These are phyloP conservation scores for Tragelaphus buxtoni DNA, from an alignment of 2,113 vertebrate genomes.

Conservation along the genomic window DNA sequence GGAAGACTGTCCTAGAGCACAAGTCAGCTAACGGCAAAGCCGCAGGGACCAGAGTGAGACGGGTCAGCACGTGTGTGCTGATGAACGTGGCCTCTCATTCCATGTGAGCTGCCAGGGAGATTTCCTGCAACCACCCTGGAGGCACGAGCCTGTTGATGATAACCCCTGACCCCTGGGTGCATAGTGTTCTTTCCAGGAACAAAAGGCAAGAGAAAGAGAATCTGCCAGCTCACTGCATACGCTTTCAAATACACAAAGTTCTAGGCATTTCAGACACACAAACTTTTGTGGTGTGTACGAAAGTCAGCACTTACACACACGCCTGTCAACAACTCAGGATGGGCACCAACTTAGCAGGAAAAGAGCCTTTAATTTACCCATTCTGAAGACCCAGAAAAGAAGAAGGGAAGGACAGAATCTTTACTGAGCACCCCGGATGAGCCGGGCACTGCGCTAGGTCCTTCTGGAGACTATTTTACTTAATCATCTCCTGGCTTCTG, in stretches of 20 bases:
- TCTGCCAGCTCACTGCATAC: background rate
- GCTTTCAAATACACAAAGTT: background rate
- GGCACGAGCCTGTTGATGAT: background rate
- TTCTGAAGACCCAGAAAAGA: background rate
- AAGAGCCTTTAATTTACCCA: background rate
- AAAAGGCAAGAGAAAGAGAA: background rate
- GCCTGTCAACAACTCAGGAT: background rate
- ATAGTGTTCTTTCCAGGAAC: background rate
- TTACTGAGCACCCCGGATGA: background rate
- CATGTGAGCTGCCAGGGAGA: background rate
- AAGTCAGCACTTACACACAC: background rate
- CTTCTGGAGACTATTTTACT: background rate
- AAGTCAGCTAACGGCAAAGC: background rate
- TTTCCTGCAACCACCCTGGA: background rate
- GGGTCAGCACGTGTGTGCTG: rapidly evolving
- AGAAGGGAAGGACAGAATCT: background rate
- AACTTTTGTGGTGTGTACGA: rapidly evolving
- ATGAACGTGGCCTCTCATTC: rapidly evolving
- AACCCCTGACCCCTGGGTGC: background rate
- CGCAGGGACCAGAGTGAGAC: background rate
- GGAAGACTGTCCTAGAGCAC: background rate
- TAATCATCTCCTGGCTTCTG: background rate
- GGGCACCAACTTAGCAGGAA: rapidly evolving
- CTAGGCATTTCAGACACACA: background rate
- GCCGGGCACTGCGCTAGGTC: background rate